phyloP scores from a whole-genome alignment of 2,797 vertebrate species.

The Merluccius polli region DNA sequence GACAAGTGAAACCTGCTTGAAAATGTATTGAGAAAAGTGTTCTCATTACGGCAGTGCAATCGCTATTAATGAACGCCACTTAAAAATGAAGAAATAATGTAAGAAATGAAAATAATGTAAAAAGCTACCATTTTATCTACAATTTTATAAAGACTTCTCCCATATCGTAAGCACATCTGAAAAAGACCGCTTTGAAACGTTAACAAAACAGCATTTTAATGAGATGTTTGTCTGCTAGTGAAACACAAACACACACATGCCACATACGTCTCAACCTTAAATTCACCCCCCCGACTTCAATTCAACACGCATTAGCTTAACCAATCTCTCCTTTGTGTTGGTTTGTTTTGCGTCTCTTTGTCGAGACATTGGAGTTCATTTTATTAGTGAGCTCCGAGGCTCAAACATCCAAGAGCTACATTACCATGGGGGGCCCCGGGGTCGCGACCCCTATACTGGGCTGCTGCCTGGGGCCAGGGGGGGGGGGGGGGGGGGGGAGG shows the following conservation, averaged over 20 bases:
- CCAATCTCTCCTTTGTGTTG: neutral
- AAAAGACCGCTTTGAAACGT: neutral
- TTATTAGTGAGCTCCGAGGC: slow-evolving; percentile 30
- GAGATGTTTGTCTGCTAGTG: neutral
- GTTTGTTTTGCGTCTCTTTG: neutral
- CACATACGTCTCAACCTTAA: too few species aligned
- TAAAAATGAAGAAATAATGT: neutral
- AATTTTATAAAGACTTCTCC: neutral
- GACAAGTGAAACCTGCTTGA: neutral
- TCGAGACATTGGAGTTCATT: neutral
- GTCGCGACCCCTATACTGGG: too few species aligned
- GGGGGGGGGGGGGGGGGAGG: slow-evolving; percentile 29
- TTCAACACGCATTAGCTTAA: neutral
- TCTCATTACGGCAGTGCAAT: too few species aligned
- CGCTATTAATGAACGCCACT: neutral
- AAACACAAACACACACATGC: neutral
- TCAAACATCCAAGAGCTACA: slow-evolving; percentile 9
- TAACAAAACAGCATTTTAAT: neutral
- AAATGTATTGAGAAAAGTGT: neutral
- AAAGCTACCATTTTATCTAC: neutral
- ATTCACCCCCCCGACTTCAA: neutral
- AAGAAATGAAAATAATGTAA: neutral
- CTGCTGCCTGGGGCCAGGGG: slow-evolving; percentile 41
- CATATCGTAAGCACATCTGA: neutral
- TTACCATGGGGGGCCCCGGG: slow-evolving; percentile 29